These are phyloP conservation scores for Sebastes diploproa DNA, from an alignment of 2,797 vertebrate genomes.

Conservation along the genomic window DNA sequence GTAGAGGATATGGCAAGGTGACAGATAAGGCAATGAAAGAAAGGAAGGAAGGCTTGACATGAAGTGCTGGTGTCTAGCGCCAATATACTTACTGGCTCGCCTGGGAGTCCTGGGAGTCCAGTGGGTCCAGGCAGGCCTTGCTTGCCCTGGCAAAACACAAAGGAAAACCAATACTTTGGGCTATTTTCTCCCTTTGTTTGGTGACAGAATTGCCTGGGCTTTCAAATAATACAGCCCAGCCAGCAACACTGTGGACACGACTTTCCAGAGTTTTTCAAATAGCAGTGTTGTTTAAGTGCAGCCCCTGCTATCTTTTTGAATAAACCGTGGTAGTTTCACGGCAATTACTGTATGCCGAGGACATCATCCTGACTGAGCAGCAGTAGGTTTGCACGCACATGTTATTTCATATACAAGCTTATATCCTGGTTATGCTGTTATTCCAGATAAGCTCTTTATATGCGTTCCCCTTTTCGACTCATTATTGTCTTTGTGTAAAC, in stretches of 20 bases:
- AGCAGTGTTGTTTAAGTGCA: background rate
- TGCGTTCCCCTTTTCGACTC: background rate
- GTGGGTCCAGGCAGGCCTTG: slow-evolving; percentile 85
- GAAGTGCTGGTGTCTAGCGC: slow-evolving; percentile 39
- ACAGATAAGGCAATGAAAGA: slow-evolving; percentile 54
- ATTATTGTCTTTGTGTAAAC: slow-evolving; percentile 29
- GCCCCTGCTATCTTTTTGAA: slow-evolving; percentile 20
- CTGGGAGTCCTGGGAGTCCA: slow-evolving; percentile 87
- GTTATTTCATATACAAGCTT: slow-evolving; percentile 2
- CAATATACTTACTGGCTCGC: slow-evolving; percentile 87
- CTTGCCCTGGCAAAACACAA: slow-evolving; percentile 84
- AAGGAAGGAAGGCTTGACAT: slow-evolving; percentile 53
- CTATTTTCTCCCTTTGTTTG: slow-evolving; percentile 47
- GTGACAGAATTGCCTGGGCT: slow-evolving; percentile 30
- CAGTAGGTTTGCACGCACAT: background rate
- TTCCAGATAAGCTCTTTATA: slow-evolving; percentile 8
- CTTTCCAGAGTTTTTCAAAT: slow-evolving; percentile 24
- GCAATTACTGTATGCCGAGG: background rate
- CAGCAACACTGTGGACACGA: slow-evolving; percentile 8
- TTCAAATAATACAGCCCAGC: slow-evolving; percentile 9
- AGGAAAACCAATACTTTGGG: slow-evolving; percentile 40
- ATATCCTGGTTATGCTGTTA: background rate
- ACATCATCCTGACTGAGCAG: background rate
- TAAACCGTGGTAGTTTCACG: slow-evolving; percentile 9
- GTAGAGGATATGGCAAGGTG: slow-evolving; percentile 53